Evolutionary conservation across 2,888 invertebrate species (phyloP).

Genomic region (Diachrysia chrysitis): DNA sequence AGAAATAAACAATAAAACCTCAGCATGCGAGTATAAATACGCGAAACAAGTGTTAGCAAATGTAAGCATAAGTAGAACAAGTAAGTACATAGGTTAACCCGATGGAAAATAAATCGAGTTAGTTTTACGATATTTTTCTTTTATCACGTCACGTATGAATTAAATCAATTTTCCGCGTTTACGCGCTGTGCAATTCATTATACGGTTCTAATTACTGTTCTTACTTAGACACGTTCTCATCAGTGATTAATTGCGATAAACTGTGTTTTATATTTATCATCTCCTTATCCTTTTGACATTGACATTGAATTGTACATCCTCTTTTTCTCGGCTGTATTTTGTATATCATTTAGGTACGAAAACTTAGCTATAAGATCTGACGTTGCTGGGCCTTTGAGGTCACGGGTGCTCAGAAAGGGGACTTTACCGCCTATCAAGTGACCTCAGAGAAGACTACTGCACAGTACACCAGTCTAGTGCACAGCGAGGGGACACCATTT

Average conservation of each 20-base stretch:
- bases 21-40: neutral
- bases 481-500: too few relatives aligned
- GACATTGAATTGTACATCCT: too few relatives aligned
- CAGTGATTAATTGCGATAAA: slow-evolving; percentile 5
- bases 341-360: too few relatives aligned
- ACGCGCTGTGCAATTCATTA: slow-evolving; percentile 46
- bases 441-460: too few relatives aligned
- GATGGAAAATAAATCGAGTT: slow-evolving; percentile 40
- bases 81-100: slow-evolving; percentile 11
- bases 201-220: slow-evolving; percentile 42
- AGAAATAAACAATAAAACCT: slow-evolving; percentile 4
- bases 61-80: slow-evolving; percentile 15
- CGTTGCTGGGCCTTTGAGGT: too few relatives aligned
- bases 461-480: too few relatives aligned
- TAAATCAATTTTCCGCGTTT: slow-evolving; percentile 59
- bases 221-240: slow-evolving; percentile 21
- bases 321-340: too few relatives aligned
- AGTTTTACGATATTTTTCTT: slow-evolving; percentile 43
- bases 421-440: too few relatives aligned
- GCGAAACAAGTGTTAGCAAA: neutral
- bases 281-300: neutral
- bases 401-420: too few relatives aligned
- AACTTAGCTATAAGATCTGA: too few relatives aligned
- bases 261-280: neutral
- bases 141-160: slow-evolving; percentile 58